A percentile compares a stretch with the other conserved stretches of the same genome.
Evolutionary conservation across 2,113 vertebrate species (phyloP).

Genomic region (Sinocyclocheilus anshuiensis): DNA sequence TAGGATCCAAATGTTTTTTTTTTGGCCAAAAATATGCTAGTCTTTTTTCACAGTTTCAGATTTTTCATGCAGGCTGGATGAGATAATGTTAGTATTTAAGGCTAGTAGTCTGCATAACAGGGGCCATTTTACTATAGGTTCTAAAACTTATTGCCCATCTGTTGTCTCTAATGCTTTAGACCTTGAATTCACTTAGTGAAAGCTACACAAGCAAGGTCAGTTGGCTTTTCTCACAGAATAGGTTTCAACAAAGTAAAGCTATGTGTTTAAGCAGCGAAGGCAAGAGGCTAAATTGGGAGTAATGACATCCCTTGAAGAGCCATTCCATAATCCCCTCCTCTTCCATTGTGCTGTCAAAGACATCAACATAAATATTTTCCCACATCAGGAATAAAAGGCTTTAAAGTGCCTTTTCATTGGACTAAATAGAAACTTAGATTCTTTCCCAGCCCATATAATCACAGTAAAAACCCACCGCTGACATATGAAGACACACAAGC

Average conservation of each 20-base stretch:
- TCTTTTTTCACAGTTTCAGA: too few species aligned
- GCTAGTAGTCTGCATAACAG: neutral
- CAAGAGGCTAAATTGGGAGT: constrained; percentile 48
- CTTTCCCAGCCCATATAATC: constrained; percentile 40
- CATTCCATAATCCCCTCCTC: constrained; percentile 50
- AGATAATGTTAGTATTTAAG: too few species aligned
- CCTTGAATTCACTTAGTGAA: constrained; percentile 69
- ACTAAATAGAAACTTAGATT: constrained; percentile 18
- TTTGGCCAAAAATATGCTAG: too few species aligned
- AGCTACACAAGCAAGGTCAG: constrained; percentile 64
- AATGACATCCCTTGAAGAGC: constrained; percentile 24
- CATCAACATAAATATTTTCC: constrained; percentile 50
- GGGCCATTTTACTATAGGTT: constrained; percentile 27
- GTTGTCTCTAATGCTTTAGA: constrained; percentile 39
- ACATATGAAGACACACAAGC: constrained; percentile 23
- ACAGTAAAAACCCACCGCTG: constrained; percentile 14
- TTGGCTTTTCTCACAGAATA: constrained; percentile 56
- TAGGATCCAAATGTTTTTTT: too few species aligned
- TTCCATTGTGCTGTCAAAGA: constrained; percentile 47
- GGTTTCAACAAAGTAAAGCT: constrained; percentile 25
- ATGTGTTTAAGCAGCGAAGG: constrained; percentile 43
- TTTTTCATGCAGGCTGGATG: too few species aligned
- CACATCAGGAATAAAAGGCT: constrained; percentile 50
- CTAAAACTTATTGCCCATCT: constrained; percentile 30
- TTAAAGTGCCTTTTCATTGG: constrained; percentile 58